phyloP scores from a whole-genome alignment of 2,113 vertebrate species.

The Tonatia bakeri region DNA sequence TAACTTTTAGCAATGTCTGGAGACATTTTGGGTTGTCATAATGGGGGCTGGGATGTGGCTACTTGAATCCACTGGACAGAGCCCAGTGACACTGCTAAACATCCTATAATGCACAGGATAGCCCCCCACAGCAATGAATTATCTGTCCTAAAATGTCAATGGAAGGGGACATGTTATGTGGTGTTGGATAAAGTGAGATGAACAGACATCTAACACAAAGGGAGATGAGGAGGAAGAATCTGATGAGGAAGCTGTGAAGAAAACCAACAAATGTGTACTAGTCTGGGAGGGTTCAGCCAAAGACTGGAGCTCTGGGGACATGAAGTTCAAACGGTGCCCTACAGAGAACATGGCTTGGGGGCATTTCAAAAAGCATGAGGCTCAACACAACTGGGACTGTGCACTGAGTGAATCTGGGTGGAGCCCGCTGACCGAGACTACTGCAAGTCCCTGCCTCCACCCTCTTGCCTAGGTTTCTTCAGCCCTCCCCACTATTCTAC shows the following conservation, averaged over 20 bases:
- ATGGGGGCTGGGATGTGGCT: neutral
- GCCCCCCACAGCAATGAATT: neutral
- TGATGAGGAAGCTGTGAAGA: conserved; percentile 91
- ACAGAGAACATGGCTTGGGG: conserved; percentile 97
- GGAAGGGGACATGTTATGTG: neutral
- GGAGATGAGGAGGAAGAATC: conserved; percentile 85
- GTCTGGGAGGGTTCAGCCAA: conserved; percentile 98
- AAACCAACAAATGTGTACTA: conserved; percentile 93
- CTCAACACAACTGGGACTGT: conserved; percentile 97
- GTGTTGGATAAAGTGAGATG: neutral
- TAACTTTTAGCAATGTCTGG: neutral
- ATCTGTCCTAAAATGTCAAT: neutral
- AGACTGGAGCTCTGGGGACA: conserved; percentile 92
- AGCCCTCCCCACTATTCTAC: neutral
- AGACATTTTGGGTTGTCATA: neutral
- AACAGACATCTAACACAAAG: neutral
- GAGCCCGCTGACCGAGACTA: conserved; percentile 86
- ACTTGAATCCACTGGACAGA: neutral
- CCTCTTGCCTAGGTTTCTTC: neutral
- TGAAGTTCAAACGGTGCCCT: conserved; percentile 98
- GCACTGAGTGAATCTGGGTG: conserved; percentile 94
- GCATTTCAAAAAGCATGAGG: conserved; percentile 96
- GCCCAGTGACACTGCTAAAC: neutral
- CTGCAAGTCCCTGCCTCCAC: neutral
- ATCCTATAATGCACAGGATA: neutral